Percentiles rank a stretch among this genome's conserved stretches.
phyloP scores from a whole-genome alignment of 2,888 invertebrate species.

The Caenorhabditis virilis region DNA sequence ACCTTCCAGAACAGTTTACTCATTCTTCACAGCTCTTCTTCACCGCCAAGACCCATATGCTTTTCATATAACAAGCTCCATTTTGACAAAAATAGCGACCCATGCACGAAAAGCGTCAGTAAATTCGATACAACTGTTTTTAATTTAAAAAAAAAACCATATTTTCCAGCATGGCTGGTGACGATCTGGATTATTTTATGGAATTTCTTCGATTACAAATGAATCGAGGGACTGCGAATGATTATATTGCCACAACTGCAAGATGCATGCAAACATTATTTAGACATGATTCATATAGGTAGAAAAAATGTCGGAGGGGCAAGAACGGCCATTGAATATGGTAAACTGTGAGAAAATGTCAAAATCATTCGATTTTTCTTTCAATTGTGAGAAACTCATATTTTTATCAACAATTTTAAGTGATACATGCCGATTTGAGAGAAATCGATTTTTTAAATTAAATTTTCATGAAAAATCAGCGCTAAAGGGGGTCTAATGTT shows the following conservation, averaged over 20 bases:
- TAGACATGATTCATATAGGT: conserved; percentile 17
- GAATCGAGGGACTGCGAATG: conserved; percentile 21
- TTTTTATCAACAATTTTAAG: background rate
- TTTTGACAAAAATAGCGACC: conserved; percentile 28
- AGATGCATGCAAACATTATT: conserved; percentile 35
- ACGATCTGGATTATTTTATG: conserved; percentile 32
- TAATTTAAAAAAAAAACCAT: background rate
- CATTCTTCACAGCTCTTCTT: conserved; percentile 22
- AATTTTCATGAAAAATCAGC: too few species aligned
- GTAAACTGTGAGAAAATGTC: too few species aligned
- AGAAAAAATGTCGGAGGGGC: background rate
- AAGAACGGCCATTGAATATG: too few species aligned
- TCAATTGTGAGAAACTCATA: background rate
- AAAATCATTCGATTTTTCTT: background rate
- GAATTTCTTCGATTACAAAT: conserved; percentile 24
- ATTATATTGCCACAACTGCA: conserved; percentile 26
- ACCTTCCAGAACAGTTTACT: conserved; percentile 14
- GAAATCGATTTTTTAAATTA: too few species aligned
- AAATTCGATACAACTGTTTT: too few species aligned
- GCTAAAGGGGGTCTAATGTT: too few species aligned
- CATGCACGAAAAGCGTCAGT: too few species aligned
- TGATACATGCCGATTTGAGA: too few species aligned
- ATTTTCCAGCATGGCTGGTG: conserved; percentile 17
- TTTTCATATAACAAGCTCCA: conserved; percentile 15
- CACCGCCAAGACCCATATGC: conserved; percentile 27